A percentile compares a stretch with the other conserved stretches of the same genome.
Evolutionary conservation across 1,140 invertebrate genomes (phyloP).

Genomic region (Drosophila ogumai): DNA sequence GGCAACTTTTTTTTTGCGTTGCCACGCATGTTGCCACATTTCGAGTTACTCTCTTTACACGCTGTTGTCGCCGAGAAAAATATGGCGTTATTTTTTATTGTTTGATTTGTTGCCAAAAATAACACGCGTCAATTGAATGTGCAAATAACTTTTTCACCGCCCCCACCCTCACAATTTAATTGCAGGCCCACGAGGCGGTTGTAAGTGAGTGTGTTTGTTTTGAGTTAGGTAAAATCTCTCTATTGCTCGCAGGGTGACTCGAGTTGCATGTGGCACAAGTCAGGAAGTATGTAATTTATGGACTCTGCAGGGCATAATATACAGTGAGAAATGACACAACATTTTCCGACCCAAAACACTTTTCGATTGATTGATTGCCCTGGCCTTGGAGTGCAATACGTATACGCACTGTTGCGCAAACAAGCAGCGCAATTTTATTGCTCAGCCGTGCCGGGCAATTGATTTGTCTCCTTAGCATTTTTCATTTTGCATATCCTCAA

Average conservation of each 20-base stretch:
- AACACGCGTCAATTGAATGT: slow-evolving; percentile 68
- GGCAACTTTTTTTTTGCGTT: slow-evolving; percentile 26
- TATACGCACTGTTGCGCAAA: slow-evolving; percentile 63
- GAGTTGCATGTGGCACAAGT: neutral
- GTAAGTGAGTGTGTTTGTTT: neutral
- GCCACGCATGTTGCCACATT: slow-evolving; percentile 63
- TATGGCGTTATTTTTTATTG: slow-evolving; percentile 53
- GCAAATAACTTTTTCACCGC: slow-evolving; percentile 49
- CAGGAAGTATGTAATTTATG: slow-evolving; percentile 1
- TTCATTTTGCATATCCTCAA: slow-evolving; percentile 42
- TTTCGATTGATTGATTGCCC: slow-evolving; percentile 60
- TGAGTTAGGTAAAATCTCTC: slow-evolving; percentile 2
- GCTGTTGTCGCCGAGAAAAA: slow-evolving; percentile 15
- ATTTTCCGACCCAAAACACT: slow-evolving; percentile 32
- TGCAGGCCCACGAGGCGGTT: neutral
- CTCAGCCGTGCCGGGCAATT: slow-evolving; percentile 25
- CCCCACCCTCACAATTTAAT: slow-evolving; percentile 9
- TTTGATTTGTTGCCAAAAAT: slow-evolving; percentile 66
- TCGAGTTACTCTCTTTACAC: slow-evolving; percentile 24
- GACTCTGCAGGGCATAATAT: neutral
- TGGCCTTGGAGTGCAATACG: slow-evolving; percentile 35
- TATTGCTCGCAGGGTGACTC: neutral
- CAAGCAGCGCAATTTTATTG: slow-evolving; percentile 27
- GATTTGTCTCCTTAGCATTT: slow-evolving; percentile 33
- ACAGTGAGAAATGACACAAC: slow-evolving; percentile 37